Evolutionary conservation across 2,888 invertebrate species (phyloP).

Genomic region (Macrosiphum euphorbiae): DNA sequence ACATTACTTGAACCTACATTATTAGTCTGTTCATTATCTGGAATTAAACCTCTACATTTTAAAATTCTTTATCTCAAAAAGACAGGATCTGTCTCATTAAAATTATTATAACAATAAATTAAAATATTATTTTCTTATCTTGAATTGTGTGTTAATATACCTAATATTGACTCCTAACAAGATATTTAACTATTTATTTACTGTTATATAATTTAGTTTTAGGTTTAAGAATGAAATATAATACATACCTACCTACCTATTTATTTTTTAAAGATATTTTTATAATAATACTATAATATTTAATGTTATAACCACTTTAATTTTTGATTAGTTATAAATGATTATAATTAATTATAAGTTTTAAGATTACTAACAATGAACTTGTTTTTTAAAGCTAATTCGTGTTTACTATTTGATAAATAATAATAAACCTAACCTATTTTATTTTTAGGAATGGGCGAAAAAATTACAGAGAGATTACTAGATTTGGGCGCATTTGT

Average conservation of each 20-base stretch:
- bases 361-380: background rate
- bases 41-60: background rate
- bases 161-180: background rate
- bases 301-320: background rate
- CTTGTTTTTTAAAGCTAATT: background rate
- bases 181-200: too few species aligned
- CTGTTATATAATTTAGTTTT: too few species aligned
- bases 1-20: background rate
- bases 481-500: slow-evolving; percentile 12
- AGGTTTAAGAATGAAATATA: background rate
- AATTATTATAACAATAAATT: too few species aligned
- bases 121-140: background rate
- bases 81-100: background rate
- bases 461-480: slow-evolving; percentile 11
- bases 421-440: background rate
- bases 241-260: background rate
- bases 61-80: background rate
- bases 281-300: background rate
- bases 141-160: background rate
- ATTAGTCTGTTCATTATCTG: background rate
- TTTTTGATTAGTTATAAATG: background rate
- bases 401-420: background rate
- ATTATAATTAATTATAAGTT: background rate
- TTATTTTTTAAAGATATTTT: too few species aligned
- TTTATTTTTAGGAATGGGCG: slow-evolving; percentile 31